phyloP scores from a whole-genome alignment of 1,140 invertebrate species.

The Subanguina moxae region DNA sequence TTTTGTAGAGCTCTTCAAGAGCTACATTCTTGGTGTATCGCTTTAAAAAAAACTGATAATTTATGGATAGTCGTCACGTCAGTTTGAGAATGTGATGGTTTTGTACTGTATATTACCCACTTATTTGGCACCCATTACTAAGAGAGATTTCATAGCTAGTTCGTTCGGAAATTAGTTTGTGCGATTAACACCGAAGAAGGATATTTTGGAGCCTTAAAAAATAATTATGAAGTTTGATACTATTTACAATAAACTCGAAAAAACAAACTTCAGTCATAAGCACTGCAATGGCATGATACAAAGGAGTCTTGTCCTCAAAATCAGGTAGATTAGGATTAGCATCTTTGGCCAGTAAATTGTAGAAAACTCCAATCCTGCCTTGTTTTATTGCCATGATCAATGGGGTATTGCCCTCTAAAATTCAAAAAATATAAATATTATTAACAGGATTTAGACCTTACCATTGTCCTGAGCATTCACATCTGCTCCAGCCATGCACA shows the following conservation, averaged over 20 bases:
- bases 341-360: neutral
- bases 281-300: neutral
- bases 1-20: too few species aligned
- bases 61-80: too few species aligned
- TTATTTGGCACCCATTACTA: too few species aligned
- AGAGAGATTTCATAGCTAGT: too few species aligned
- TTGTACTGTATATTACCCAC: too few species aligned
- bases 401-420: neutral
- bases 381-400: slow-evolving; percentile 1
- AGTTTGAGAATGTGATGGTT: too few species aligned
- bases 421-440: neutral
- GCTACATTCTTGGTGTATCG: too few species aligned
- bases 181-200: too few species aligned
- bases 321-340: neutral
- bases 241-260: neutral
- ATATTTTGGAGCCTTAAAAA: too few species aligned
- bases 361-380: neutral
- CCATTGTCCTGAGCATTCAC: neutral
- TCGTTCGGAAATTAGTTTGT: too few species aligned
- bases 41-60: too few species aligned
- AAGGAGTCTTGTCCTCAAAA: neutral
- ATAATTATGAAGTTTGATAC: too few species aligned
- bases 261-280: neutral
- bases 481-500: slow-evolving; percentile 1
- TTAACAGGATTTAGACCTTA: neutral